phyloP scores from a whole-genome alignment of 2,888 invertebrate genomes.

The Hirtodrosophila duncani region DNA sequence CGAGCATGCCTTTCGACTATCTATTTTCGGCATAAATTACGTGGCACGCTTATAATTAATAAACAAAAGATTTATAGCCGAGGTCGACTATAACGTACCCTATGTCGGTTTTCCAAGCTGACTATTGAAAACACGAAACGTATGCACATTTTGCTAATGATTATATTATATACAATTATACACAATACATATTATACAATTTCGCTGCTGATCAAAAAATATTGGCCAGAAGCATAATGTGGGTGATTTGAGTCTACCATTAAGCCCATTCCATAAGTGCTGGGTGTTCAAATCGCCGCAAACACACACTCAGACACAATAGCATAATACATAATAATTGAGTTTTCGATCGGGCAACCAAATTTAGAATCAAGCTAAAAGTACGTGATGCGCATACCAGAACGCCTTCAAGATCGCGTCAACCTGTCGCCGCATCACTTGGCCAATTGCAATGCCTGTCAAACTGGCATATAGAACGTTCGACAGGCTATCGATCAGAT shows the following conservation, averaged over 20 bases:
- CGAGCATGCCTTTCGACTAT: conserved; percentile 27
- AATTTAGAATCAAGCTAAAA: conserved; percentile 50
- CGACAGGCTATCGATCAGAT: conserved; percentile 41
- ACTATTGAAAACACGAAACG: too few species aligned
- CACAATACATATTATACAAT: too few species aligned
- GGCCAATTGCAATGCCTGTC: conserved; percentile 36
- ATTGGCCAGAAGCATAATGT: too few species aligned
- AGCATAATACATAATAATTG: conserved; percentile 59
- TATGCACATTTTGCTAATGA: too few species aligned
- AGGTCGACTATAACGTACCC: too few species aligned
- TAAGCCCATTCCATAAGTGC: not conserved
- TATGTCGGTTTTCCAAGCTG: too few species aligned
- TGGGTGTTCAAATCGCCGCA: conserved; percentile 36
- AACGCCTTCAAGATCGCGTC: conserved; percentile 32
- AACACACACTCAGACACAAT: conserved; percentile 19
- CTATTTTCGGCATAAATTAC: conserved; percentile 37
- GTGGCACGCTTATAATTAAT: conserved; percentile 58
- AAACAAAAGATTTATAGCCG: conserved; percentile 20
- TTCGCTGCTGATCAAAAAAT: too few species aligned
- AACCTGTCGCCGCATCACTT: conserved; percentile 19
- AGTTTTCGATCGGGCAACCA: conserved; percentile 55
- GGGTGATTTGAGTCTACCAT: too few species aligned
- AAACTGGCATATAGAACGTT: conserved; percentile 29
- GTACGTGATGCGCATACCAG: conserved; percentile 55
- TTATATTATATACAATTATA: too few species aligned